A percentile compares a stretch with the other conserved stretches of the same genome.
Evolutionary conservation across 2,797 vertebrate genomes (phyloP).

Genomic region (Miichthys miiuy): DNA sequence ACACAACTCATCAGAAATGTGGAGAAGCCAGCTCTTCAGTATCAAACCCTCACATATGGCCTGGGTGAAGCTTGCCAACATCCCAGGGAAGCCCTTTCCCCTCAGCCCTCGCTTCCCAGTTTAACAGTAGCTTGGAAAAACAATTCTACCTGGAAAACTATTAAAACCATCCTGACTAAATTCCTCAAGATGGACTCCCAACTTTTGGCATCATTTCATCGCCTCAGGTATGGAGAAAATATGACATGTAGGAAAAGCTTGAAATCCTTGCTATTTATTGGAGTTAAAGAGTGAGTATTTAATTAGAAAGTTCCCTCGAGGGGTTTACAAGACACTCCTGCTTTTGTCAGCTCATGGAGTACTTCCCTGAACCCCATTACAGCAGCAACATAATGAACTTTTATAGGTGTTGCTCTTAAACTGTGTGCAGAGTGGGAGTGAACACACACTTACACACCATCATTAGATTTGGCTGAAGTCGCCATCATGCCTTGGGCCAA

Average conservation of each 20-base stretch:
- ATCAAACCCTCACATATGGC: conserved; percentile 73
- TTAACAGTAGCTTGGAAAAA: conserved; percentile 85
- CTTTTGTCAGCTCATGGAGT: conserved; percentile 80
- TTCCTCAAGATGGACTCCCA: conserved; percentile 81
- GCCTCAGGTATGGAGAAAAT: conserved; percentile 83
- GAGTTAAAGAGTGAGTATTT: conserved; percentile 74
- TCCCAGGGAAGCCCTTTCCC: conserved; percentile 82
- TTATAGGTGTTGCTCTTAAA: conserved; percentile 86
- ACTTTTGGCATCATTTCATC: conserved; percentile 71
- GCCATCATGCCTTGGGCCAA: conserved; percentile 65
- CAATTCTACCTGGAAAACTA: conserved; percentile 82
- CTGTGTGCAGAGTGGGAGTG: conserved; percentile 70
- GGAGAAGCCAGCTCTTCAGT: conserved; percentile 54
- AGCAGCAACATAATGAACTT: conserved; percentile 84
- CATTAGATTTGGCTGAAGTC: conserved; percentile 77
- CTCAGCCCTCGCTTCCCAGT: conserved; percentile 64
- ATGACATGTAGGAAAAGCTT: conserved; percentile 83
- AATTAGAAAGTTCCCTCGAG: conserved; percentile 82
- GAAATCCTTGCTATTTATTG: conserved; percentile 77
- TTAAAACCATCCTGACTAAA: conserved; percentile 81
- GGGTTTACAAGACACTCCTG: conserved; percentile 80
- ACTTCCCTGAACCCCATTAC: conserved; percentile 81
- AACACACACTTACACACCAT: conserved; percentile 77
- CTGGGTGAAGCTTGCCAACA: conserved; percentile 70
- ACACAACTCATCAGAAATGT: conserved; percentile 59